These are phyloP conservation scores for Celastrina argiolus DNA, from an alignment of 2,888 invertebrate species.

Conservation along the genomic window DNA sequence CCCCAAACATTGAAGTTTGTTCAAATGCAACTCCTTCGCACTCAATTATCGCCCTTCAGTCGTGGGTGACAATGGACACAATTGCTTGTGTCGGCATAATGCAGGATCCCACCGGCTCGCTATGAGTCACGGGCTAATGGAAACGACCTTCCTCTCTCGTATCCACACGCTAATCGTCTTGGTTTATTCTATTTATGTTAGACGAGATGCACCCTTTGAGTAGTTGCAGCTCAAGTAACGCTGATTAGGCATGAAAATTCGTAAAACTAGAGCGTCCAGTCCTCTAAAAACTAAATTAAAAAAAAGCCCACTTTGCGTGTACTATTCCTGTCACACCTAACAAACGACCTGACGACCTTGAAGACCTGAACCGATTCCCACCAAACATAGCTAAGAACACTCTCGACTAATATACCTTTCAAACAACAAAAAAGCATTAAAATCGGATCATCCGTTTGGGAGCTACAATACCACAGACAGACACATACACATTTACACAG, in stretches of 20 bases:
- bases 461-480: too few species aligned
- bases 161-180: constrained; percentile 39
- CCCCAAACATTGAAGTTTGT: constrained; percentile 12
- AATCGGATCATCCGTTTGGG: too few species aligned
- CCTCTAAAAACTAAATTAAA: too few species aligned
- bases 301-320: too few species aligned
- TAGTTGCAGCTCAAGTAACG: background rate
- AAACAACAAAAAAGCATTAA: too few species aligned
- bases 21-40: constrained; percentile 3
- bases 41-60: constrained; percentile 1
- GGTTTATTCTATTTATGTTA: constrained; percentile 32
- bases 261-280: too few species aligned
- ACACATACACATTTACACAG: too few species aligned
- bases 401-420: too few species aligned
- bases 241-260: background rate
- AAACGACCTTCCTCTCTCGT: constrained; percentile 41
- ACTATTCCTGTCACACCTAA: too few species aligned
- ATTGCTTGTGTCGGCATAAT: background rate
- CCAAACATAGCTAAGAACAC: too few species aligned
- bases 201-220: background rate
- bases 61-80: background rate
- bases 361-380: too few species aligned
- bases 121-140: constrained; percentile 40
- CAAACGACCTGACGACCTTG: too few species aligned
- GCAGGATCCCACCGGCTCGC: constrained; percentile 33